A percentile compares a stretch with the other conserved stretches of the same genome.
These are phyloP conservation scores for Anadara kagoshimensis DNA, from an alignment of 1,140 invertebrate species.

Conservation along the genomic window DNA sequence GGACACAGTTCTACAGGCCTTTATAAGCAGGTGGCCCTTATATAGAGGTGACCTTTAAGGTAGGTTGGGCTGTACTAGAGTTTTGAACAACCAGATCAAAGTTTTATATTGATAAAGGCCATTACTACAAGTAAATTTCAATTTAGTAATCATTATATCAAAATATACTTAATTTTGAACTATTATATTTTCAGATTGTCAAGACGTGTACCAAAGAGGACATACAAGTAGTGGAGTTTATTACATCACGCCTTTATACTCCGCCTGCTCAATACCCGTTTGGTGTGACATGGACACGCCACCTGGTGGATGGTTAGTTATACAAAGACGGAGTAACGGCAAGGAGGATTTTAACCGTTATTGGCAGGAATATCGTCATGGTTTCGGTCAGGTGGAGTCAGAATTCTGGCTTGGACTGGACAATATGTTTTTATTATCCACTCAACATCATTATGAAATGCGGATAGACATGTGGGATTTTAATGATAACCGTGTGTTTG, in stretches of 20 bases:
- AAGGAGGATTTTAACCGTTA: slow-evolving; percentile 88
- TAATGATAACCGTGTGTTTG: slow-evolving; percentile 76
- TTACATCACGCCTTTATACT: slow-evolving; percentile 82
- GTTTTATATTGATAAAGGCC: too few species aligned
- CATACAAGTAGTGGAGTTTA: slow-evolving; percentile 77
- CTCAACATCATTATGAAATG: slow-evolving; percentile 77
- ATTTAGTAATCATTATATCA: too few species aligned
- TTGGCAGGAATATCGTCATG: slow-evolving; percentile 95
- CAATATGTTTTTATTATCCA: slow-evolving; percentile 74
- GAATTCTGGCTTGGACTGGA: slow-evolving; percentile 77
- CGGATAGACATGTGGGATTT: slow-evolving; percentile 82
- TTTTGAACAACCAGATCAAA: too few species aligned
- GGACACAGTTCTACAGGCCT: too few species aligned
- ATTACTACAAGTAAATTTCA: too few species aligned
- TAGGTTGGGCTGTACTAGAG: too few species aligned
- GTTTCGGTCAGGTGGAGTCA: slow-evolving; percentile 91
- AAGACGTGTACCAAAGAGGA: slow-evolving; percentile 54
- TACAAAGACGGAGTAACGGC: slow-evolving; percentile 87
- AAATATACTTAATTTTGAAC: too few species aligned
- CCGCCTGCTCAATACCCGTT: slow-evolving; percentile 83
- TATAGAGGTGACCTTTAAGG: too few species aligned
- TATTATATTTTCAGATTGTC: slow-evolving; percentile 63
- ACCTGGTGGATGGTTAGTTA: slow-evolving; percentile 90
- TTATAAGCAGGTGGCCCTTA: too few species aligned
- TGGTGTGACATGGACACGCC: slow-evolving; percentile 88